Evolutionary conservation across 2,888 invertebrate genomes (phyloP).

Genomic region (Belgica antarctica): DNA sequence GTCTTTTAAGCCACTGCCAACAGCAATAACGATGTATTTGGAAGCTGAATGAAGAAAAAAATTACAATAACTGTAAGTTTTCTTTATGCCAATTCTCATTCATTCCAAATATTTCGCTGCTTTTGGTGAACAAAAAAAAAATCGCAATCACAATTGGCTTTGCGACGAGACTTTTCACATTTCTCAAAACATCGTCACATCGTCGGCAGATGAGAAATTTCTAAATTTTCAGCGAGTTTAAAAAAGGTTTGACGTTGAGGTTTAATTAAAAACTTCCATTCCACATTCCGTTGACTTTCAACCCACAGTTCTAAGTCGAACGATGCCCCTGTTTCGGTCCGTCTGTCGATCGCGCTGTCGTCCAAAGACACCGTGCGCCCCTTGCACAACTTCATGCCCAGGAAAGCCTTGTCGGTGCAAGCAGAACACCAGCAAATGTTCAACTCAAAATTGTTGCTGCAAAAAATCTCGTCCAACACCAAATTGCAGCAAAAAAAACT

Average conservation of each 20-base stretch:
- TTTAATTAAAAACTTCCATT: neutral
- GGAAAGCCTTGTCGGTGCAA: neutral
- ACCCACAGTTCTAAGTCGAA: too few species aligned
- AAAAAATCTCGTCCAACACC: neutral
- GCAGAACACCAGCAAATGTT: neutral
- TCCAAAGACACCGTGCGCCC: neutral
- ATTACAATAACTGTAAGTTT: constrained; percentile 17
- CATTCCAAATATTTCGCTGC: neutral
- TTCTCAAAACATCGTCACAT: constrained; percentile 2
- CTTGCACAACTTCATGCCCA: neutral
- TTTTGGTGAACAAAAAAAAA: neutral
- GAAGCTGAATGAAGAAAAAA: constrained; percentile 2
- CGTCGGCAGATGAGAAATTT: constrained; percentile 5
- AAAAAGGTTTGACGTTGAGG: neutral
- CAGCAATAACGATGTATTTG: constrained; percentile 29
- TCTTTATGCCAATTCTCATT: constrained; percentile 20
- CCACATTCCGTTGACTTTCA: too few species aligned
- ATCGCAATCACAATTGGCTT: constrained; percentile 15
- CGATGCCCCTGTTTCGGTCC: neutral
- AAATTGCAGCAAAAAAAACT: neutral
- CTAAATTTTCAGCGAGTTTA: neutral
- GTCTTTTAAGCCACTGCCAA: too few species aligned
- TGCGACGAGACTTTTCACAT: neutral
- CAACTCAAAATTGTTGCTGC: constrained; percentile 1
- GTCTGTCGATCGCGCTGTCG: neutral